These are phyloP conservation scores for Neodiprion pinetum DNA, from an alignment of 1,140 invertebrate genomes.

Conservation along the genomic window DNA sequence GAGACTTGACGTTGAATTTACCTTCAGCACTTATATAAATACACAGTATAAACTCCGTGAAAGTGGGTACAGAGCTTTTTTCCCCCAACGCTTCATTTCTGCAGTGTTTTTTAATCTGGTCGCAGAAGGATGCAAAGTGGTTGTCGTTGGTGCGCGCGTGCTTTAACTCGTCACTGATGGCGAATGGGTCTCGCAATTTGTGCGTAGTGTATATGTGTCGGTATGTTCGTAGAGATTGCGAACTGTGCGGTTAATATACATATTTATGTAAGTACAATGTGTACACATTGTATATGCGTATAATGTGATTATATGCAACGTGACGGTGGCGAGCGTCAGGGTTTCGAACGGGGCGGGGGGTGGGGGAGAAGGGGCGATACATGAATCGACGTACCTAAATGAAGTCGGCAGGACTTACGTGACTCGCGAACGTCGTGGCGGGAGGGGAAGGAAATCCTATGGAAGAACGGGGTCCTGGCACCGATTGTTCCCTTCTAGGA, in stretches of 20 bases:
- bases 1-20: too few relatives aligned
- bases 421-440: background rate
- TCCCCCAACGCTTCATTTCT: too few relatives aligned
- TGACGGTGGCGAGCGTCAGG: background rate
- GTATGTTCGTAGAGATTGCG: background rate
- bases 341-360: background rate
- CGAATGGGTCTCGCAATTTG: background rate
- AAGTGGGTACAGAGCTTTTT: too few relatives aligned
- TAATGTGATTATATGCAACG: background rate
- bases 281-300: background rate
- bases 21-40: too few relatives aligned
- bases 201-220: conserved; percentile 4
- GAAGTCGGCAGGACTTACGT: too few relatives aligned
- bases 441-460: background rate
- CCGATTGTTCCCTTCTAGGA: background rate
- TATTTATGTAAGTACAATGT: background rate
- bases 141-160: background rate
- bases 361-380: background rate
- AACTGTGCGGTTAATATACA: too few relatives aligned
- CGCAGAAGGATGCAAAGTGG: too few relatives aligned
- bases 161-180: background rate
- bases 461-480: conserved; percentile 6
- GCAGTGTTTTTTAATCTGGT: too few relatives aligned
- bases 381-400: background rate
- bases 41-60: too few relatives aligned